A percentile compares a stretch with the other conserved stretches of the same genome.
Evolutionary conservation across 2,797 vertebrate species (phyloP).

Genomic region (Psittacula derbiana): DNA sequence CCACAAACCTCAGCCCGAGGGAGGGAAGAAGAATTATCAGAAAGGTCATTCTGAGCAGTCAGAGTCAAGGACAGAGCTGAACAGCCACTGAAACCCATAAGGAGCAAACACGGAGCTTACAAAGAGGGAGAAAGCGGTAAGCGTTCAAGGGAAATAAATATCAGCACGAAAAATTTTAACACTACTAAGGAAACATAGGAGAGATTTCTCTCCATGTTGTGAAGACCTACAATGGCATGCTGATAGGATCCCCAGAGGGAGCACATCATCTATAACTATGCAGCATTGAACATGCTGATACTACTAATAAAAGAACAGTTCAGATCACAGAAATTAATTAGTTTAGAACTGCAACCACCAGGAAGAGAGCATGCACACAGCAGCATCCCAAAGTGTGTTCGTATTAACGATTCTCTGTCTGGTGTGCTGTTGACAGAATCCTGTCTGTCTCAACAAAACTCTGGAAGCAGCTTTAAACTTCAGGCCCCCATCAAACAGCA

Average conservation of each 20-base stretch:
- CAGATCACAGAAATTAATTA: conserved; percentile 78
- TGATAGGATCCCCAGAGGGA: conserved; percentile 66
- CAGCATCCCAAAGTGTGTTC: conserved; percentile 57
- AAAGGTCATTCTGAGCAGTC: conserved; percentile 74
- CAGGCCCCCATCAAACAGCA: conserved; percentile 61
- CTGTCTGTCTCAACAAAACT: conserved; percentile 76
- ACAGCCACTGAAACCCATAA: conserved; percentile 67
- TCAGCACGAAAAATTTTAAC: conserved; percentile 35
- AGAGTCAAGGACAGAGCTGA: conserved; percentile 71
- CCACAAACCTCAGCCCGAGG: conserved; percentile 67
- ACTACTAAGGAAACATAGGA: conserved; percentile 30
- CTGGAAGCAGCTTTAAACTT: conserved; percentile 74
- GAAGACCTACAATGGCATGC: conserved; percentile 63
- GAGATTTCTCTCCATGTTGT: conserved; percentile 29
- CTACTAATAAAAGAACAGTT: conserved; percentile 74
- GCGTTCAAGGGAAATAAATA: conserved; percentile 67
- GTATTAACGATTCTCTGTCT: conserved; percentile 67
- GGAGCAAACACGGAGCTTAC: conserved; percentile 55
- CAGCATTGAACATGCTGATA: conserved; percentile 69
- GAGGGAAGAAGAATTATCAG: conserved; percentile 73
- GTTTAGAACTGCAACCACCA: conserved; percentile 71
- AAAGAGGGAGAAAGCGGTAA: conserved; percentile 39
- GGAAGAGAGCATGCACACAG: conserved; percentile 63
- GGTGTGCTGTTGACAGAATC: conserved; percentile 72
- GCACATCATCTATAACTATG: conserved; percentile 58